Conservation (phyloP, 1,140 invertebrate species). For the Drosophila pseudoobscura region DNA sequence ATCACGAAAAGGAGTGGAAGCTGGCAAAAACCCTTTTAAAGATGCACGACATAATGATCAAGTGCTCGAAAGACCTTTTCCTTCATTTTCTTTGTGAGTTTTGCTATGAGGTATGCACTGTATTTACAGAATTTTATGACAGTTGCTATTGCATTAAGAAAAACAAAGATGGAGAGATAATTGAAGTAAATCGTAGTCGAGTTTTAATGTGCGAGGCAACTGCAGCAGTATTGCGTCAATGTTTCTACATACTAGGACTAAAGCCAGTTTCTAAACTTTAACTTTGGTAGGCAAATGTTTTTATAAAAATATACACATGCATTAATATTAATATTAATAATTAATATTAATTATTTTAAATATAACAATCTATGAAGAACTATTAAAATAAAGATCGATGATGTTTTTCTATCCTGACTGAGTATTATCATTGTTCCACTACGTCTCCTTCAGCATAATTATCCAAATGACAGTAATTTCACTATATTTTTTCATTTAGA, state of each 20-base stretch:
- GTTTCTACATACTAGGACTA: constrained; percentile 96
- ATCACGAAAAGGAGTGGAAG: constrained; percentile 97
- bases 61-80: constrained; percentile 92
- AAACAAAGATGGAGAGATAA: constrained; percentile 89
- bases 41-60: constrained; percentile 94
- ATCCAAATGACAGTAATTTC: too few relatives aligned
- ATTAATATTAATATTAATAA: too few relatives aligned
- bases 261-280: constrained; percentile 96
- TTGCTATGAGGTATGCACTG: constrained; percentile 96
- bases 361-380: too few relatives aligned
- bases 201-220: constrained; percentile 97
- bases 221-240: constrained; percentile 92
- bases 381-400: too few relatives aligned
- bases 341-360: too few relatives aligned
- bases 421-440: too few relatives aligned
- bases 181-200: constrained; percentile 93
- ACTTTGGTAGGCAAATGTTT: background rate
- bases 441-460: too few relatives aligned
- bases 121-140: constrained; percentile 99
- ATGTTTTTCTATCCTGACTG: too few relatives aligned
- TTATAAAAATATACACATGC: too few relatives aligned
- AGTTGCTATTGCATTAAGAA: constrained; percentile 99
- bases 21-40: constrained; percentile 93
- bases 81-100: constrained; percentile 97
- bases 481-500: too few relatives aligned